A percentile compares a stretch with the other conserved stretches of the same genome.
phyloP scores from a whole-genome alignment of 2,113 vertebrate species.

The Thamnaconus septentrionalis region DNA sequence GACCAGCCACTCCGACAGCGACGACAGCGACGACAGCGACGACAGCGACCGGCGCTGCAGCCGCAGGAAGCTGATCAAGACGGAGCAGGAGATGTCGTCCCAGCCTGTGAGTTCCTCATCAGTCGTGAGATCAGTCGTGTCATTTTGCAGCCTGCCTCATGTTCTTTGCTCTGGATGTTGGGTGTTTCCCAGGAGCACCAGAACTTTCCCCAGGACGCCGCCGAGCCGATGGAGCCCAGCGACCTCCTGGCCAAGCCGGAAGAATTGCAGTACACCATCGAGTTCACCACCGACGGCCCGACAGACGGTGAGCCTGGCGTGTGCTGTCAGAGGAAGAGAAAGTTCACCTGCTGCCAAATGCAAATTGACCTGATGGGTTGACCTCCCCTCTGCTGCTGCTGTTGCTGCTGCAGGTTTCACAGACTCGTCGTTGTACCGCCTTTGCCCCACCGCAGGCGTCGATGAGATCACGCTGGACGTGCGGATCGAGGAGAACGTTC shows the following conservation, averaged over 20 bases:
- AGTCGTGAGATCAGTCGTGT: too few species aligned
- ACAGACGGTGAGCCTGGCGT: background rate
- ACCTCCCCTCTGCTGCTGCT: too few species aligned
- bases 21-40: background rate
- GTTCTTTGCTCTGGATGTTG: too few species aligned
- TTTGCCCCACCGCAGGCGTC: conserved; percentile 37
- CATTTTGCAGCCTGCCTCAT: too few species aligned
- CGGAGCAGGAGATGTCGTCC: background rate
- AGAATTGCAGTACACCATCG: too few species aligned
- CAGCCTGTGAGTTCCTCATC: conserved; percentile 39
- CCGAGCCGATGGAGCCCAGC: background rate
- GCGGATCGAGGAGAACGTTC: conserved; percentile 66
- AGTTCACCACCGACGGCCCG: too few species aligned
- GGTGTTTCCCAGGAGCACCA: background rate
- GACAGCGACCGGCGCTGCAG: conserved; percentile 8
- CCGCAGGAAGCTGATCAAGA: conserved; percentile 23
- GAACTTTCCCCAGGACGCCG: background rate
- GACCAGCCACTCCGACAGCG: conserved; percentile 26
- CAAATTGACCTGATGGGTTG: background rate
- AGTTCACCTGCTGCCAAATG: background rate
- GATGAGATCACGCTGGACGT: conserved; percentile 74
- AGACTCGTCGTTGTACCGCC: too few species aligned
- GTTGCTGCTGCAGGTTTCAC: too few species aligned
- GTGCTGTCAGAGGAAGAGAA: background rate
- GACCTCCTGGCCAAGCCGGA: too few species aligned